Evolutionary conservation across 2,888 invertebrate species (phyloP).

Genomic region (Tinea trinotella): DNA sequence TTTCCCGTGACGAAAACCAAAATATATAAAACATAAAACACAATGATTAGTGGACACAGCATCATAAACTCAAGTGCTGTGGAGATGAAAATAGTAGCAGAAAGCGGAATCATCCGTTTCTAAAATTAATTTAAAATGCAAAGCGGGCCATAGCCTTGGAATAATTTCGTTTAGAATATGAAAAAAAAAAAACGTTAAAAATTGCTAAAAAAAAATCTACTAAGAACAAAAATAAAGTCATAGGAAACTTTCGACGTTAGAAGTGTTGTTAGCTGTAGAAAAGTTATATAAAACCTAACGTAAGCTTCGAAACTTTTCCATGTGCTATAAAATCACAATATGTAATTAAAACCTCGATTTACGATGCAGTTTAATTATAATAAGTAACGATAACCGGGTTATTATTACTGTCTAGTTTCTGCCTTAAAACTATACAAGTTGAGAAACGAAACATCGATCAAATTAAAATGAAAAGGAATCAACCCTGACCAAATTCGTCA

Average conservation of each 20-base stretch:
- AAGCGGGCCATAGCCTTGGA: constrained; percentile 32
- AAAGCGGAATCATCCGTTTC: constrained; percentile 11
- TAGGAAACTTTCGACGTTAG: not conserved
- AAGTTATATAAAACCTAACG: not conserved
- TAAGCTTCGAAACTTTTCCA: too few relatives aligned
- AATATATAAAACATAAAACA: constrained; percentile 10
- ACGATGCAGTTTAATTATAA: too few relatives aligned
- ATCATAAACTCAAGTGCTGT: constrained; percentile 6
- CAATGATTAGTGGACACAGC: constrained; percentile 12
- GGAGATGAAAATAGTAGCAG: constrained; percentile 8
- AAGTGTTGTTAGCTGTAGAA: not conserved
- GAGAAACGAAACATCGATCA: too few relatives aligned
- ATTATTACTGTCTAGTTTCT: too few relatives aligned
- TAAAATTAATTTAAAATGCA: constrained; percentile 22
- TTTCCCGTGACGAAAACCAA: constrained; percentile 7
- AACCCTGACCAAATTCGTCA: not conserved
- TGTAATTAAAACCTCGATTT: too few relatives aligned
- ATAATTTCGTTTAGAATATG: constrained; percentile 25
- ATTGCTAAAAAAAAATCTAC: not conserved
- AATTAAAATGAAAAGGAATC: too few relatives aligned
- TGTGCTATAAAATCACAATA: too few relatives aligned
- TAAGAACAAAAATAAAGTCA: not conserved
- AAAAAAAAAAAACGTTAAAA: not conserved
- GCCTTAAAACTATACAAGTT: too few relatives aligned
- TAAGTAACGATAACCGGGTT: too few relatives aligned